Percentiles rank a stretch among this genome's conserved stretches.
These are phyloP conservation scores for Apomyelois bistriatella DNA, from an alignment of 2,888 invertebrate genomes.

Conservation along the genomic window DNA sequence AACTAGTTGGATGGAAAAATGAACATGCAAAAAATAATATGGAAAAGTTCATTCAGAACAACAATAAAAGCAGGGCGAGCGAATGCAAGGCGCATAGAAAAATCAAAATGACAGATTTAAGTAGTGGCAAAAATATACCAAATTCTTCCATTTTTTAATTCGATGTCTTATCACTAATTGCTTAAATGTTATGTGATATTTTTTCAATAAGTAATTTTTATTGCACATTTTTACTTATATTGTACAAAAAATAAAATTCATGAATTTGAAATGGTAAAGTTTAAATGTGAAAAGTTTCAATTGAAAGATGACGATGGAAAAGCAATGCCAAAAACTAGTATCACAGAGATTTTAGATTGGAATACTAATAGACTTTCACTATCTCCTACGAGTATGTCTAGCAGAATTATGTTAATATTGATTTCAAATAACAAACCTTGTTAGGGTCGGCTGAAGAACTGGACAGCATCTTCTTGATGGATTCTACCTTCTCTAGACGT, in stretches of 20 bases:
- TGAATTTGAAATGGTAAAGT: too few species aligned
- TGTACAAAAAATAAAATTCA: too few species aligned
- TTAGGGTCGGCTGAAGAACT: slow-evolving; percentile 78
- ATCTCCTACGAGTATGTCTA: background rate
- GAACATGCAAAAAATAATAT: slow-evolving; percentile 41
- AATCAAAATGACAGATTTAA: slow-evolving; percentile 4
- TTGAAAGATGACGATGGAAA: slow-evolving; percentile 12
- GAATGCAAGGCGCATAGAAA: slow-evolving; percentile 39
- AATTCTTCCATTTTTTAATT: too few species aligned
- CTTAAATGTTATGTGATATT: too few species aligned
- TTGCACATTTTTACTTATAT: too few species aligned
- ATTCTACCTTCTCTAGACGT: slow-evolving; percentile 92
- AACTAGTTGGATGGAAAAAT: slow-evolving; percentile 23
- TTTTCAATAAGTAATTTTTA: too few species aligned
- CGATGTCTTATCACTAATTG: too few species aligned
- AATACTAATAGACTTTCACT: background rate
- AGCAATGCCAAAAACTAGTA: slow-evolving; percentile 13
- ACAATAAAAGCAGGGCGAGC: slow-evolving; percentile 55
- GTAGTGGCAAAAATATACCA: too few species aligned
- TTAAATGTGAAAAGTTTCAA: background rate
- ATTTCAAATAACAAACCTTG: slow-evolving; percentile 45
- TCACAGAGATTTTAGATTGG: background rate
- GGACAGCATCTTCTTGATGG: slow-evolving; percentile 94
- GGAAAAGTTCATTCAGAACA: slow-evolving; percentile 37
- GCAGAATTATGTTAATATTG: background rate